A percentile compares a stretch with the other conserved stretches of the same genome.
These are phyloP conservation scores for Phoenicopterus ruber DNA, from an alignment of 2,113 vertebrate genomes.

Conservation along the genomic window DNA sequence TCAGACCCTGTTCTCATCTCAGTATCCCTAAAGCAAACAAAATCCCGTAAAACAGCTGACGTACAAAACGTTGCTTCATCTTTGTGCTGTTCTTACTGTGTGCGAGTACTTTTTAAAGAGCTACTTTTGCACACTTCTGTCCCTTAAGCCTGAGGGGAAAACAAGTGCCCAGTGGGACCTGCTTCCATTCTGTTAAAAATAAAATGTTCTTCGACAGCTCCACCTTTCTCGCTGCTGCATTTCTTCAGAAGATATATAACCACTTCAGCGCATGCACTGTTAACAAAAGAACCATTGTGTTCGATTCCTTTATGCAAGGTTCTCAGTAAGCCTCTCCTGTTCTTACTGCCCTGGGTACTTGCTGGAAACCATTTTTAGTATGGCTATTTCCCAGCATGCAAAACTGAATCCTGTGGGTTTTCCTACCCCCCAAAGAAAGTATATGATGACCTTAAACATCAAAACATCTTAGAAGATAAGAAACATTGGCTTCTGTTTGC, in stretches of 20 bases:
- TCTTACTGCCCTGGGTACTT: not conserved
- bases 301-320: not conserved
- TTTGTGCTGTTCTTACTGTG: not conserved
- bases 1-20: not conserved
- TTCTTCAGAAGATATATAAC: not conserved
- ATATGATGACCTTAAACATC: not conserved
- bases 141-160: not conserved
- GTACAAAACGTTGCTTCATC: not conserved
- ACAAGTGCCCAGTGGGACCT: not conserved
- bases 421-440: too few relatives aligned
- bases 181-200: not conserved
- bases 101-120: not conserved
- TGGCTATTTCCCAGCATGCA: not conserved
- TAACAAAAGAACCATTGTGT: not conserved
- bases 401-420: not conserved
- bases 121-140: not conserved
- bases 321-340: not conserved
- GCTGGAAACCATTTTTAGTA: not conserved
- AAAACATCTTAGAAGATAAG: not conserved
- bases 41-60: not conserved
- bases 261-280: not conserved
- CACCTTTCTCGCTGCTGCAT: not conserved
- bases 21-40: not conserved
- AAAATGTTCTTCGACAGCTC: not conserved
- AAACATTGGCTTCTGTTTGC: not conserved